Conservation (phyloP, 1,140 invertebrate genomes). For the Drosophila leontia region DNA sequence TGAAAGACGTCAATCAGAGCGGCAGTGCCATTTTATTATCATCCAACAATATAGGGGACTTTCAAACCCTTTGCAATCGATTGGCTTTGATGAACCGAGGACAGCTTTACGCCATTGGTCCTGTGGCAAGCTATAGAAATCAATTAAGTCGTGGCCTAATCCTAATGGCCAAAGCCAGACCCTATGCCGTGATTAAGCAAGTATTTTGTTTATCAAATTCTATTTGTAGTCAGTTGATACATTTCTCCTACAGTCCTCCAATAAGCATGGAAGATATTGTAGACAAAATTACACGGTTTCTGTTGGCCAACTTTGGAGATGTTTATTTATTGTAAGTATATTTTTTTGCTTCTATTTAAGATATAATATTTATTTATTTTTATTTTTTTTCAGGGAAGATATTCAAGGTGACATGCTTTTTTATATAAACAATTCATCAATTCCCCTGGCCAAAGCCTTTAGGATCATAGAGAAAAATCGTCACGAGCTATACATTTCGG, state of each 20-base stretch:
- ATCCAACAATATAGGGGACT: constrained; percentile 29
- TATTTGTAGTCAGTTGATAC: neutral
- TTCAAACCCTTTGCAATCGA: constrained; percentile 26
- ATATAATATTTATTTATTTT: neutral
- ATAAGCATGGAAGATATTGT: constrained; percentile 1
- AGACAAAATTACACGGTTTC: constrained; percentile 8
- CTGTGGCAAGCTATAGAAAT: constrained; percentile 17
- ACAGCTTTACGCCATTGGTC: constrained; percentile 9
- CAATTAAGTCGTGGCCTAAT: constrained; percentile 10
- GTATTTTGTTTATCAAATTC: neutral
- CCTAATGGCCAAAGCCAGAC: constrained; percentile 19
- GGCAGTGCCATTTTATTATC: constrained; percentile 28
- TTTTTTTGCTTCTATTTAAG: neutral
- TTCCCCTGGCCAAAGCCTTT: constrained; percentile 14
- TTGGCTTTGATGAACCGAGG: constrained; percentile 19
- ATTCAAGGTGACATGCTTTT: constrained; percentile 19
- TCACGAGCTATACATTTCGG: constrained; percentile 16
- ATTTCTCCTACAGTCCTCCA: neutral
- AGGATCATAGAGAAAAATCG: constrained; percentile 19
- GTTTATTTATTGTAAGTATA: constrained; percentile 28
- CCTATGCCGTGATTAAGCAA: constrained; percentile 4
- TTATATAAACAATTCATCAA: constrained; percentile 13
- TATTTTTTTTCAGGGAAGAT: constrained; percentile 18
- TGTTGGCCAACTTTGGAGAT: constrained; percentile 1
- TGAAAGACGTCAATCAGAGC: constrained; percentile 25